phyloP scores from a whole-genome alignment of 2,797 vertebrate genomes.

The Dryobates pubescens region DNA sequence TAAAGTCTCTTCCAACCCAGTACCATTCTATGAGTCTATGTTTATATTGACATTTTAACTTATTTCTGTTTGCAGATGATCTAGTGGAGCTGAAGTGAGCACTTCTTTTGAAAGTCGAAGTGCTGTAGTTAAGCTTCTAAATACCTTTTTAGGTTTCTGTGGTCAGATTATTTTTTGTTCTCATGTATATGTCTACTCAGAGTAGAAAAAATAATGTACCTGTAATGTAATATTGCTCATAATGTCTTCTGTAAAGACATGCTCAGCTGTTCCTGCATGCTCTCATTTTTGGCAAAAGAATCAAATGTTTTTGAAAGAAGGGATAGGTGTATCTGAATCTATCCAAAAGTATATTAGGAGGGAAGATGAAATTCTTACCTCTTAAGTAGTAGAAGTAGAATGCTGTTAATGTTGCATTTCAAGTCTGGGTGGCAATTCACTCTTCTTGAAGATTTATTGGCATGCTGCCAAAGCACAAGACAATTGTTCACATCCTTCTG shows the following conservation, averaged over 20 bases:
- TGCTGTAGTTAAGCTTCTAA: not conserved
- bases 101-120: not conserved
- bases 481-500: not conserved
- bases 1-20: too few relatives aligned
- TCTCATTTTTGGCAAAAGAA: not conserved
- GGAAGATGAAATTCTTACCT: slow-evolving; percentile 8
- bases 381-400: slow-evolving; percentile 1
- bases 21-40: too few relatives aligned
- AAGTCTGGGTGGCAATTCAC: slow-evolving; percentile 7
- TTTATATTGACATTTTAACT: not conserved
- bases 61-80: not conserved
- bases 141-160: not conserved
- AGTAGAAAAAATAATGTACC: not conserved
- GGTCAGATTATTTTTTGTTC: not conserved
- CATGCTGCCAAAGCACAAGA: not conserved
- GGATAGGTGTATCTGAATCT: not conserved
- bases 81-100: not conserved
- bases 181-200: not conserved
- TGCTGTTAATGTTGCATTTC: not conserved
- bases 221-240: not conserved
- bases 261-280: not conserved
- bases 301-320: not conserved
- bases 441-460: slow-evolving; percentile 23
- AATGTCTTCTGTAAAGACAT: not conserved
- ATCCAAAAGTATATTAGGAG: not conserved